Base-by-base conservation (phyloP, 2,797 vertebrate genomes). In the Pipistrellus kuhlii region DNA sequence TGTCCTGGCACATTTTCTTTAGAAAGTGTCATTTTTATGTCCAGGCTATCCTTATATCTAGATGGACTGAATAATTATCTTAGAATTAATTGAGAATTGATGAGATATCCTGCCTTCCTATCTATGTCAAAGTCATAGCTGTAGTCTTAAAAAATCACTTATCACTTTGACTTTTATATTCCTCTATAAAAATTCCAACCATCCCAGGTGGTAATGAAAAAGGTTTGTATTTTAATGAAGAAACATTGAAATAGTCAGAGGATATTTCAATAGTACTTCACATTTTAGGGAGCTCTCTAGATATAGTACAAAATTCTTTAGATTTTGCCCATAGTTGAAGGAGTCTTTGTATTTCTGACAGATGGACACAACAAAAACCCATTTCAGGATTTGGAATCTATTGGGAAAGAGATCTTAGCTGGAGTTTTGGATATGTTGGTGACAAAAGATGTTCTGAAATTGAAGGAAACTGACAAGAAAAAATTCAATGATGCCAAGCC, bases 291-390 rank as follows among this genome's bases (percentile, higher is more conserved):
- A 38, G 20, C 11, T 59, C 3, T 68, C 3, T 75, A 57, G 44
- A 44, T 10, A 85, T 2, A 73, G 15, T 20, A 9, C 1, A 41
- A 85, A 73, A 44, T 11, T 86, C 30, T 44, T 68, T 62, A 51
- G 13, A 8, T 18, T 30, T 13, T 57, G 1, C 13, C 21, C 2
- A 35, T 3, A 44, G 6, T 71, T 88, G 12, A 96, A 91, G 10
- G 25, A 57, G 0, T 80, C 21, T 93, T 92, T 95, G 18, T 85
- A 20, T 91, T 77, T 94, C 69, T 75, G 9, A 83, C 89, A 97
- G 96, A 68, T 4, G 7, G 32, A 5, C 3, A 0, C 3, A 6
- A 25, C 5, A 32, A 53, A 55, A 89, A 78, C 0, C 5, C 41
- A 71, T 1, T 90, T 38, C 94, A 94, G 51, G 1, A 6, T 32